phyloP scores from a whole-genome alignment of 2,888 invertebrate genomes.

The Seladonia tumulorum region DNA sequence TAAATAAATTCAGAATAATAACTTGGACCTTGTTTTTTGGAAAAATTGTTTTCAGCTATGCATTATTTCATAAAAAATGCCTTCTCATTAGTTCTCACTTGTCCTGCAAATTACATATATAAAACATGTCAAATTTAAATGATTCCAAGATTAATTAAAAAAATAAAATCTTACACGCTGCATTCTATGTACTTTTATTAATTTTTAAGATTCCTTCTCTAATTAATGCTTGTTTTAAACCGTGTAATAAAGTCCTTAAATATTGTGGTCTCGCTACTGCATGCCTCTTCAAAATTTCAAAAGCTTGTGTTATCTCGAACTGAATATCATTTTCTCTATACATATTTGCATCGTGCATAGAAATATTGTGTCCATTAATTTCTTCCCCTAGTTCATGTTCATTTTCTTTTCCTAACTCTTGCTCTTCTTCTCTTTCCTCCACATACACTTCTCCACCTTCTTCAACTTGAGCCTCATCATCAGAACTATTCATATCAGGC shows the following conservation, averaged over 20 bases:
- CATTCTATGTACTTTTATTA: neutral
- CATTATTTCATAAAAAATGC: neutral
- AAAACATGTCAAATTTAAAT: neutral
- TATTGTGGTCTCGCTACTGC: neutral
- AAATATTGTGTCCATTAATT: neutral
- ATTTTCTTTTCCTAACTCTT: neutral
- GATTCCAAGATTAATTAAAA: neutral
- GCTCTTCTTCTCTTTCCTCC: neutral
- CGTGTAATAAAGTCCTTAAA: neutral
- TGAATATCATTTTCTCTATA: slow-evolving; percentile 2
- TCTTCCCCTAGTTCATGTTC: neutral
- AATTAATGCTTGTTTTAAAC: neutral
- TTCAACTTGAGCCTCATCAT: neutral
- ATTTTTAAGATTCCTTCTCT: neutral
- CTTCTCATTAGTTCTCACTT: neutral
- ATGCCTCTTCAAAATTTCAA: slow-evolving; percentile 1
- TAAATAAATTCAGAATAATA: slow-evolving; percentile 1
- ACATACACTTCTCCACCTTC: neutral
- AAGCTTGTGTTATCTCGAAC: neutral
- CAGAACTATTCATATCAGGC: neutral
- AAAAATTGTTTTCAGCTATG: neutral
- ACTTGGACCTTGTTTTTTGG: slow-evolving; percentile 1
- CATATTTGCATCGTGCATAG: neutral
- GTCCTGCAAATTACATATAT: neutral
- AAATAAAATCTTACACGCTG: slow-evolving; percentile 6